Evolutionary conservation across 1,140 invertebrate species (phyloP).

Genomic region (Teleogryllus occipitalis): DNA sequence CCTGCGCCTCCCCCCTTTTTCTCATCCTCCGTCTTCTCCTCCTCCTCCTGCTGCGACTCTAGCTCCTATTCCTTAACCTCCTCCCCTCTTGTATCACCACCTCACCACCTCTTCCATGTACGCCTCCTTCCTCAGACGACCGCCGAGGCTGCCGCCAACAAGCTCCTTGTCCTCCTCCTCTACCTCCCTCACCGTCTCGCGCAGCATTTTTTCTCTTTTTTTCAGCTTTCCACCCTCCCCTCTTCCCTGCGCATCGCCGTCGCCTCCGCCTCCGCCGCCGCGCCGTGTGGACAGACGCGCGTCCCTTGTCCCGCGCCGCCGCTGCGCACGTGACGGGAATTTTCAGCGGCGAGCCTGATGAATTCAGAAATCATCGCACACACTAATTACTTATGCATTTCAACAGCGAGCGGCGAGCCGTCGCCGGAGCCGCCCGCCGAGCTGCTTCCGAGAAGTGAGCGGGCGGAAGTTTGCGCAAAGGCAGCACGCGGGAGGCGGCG

Average conservation of each 20-base stretch:
- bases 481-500: neutral
- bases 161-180: neutral
- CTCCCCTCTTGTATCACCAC: neutral
- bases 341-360: conserved; percentile 2
- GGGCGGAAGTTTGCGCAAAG: neutral
- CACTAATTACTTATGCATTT: conserved; percentile 5
- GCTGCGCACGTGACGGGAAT: neutral
- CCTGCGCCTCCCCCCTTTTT: neutral
- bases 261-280: too few species aligned
- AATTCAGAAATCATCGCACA: conserved; percentile 4
- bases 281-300: neutral
- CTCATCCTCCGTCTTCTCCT: neutral
- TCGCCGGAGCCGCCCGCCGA: too few species aligned
- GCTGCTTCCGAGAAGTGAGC: neutral
- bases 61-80: neutral
- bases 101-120: neutral
- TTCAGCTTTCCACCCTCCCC: too few species aligned
- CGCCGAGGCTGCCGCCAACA: neutral
- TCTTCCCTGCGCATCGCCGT: too few species aligned
- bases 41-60: neutral
- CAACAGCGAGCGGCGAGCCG: neutral
- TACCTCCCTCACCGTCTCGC: too few species aligned
- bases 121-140: neutral
- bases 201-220: too few species aligned
- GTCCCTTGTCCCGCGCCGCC: neutral